Conservation (phyloP, 2,888 invertebrate species). For the Liodrosophila aerea region DNA sequence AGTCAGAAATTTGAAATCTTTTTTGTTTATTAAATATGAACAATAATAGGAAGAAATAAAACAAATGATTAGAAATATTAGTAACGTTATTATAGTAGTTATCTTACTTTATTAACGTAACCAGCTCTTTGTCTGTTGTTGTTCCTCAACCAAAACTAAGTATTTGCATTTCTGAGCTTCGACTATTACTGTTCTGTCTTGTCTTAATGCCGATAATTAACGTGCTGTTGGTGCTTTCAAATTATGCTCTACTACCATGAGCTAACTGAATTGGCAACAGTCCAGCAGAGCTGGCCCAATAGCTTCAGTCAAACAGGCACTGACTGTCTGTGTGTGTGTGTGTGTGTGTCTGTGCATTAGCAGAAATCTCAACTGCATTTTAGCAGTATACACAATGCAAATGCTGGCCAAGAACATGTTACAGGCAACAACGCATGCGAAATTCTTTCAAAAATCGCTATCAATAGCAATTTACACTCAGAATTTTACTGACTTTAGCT, state of each 20-base stretch:
- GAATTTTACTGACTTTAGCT: too few relatives aligned
- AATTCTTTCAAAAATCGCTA: conserved; percentile 14
- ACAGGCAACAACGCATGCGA: conserved; percentile 13
- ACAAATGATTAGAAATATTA: too few relatives aligned
- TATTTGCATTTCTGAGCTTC: not conserved
- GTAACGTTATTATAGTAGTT: too few relatives aligned
- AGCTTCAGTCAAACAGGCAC: not conserved
- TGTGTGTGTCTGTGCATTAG: conserved; percentile 32
- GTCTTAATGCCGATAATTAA: conserved; percentile 51
- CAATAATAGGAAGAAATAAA: too few relatives aligned
- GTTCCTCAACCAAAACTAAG: not conserved
- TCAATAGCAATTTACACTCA: not conserved
- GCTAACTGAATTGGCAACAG: conserved; percentile 49
- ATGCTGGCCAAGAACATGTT: conserved; percentile 17
- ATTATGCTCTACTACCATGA: conserved; percentile 38
- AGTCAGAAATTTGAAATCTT: too few relatives aligned
- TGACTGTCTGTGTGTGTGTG: conserved; percentile 2
- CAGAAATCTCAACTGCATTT: conserved; percentile 45
- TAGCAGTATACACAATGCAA: conserved; percentile 34
- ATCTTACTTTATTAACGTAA: too few relatives aligned
- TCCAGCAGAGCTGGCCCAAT: conserved; percentile 12
- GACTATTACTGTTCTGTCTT: not conserved
- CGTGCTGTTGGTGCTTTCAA: conserved; percentile 47
- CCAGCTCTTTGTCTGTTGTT: too few relatives aligned
- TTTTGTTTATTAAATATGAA: too few relatives aligned